Evolutionary conservation across 2,888 invertebrate genomes (phyloP), one percentile per base, ranked within the genome.

Genomic region (Agonopterix subpropinquella): DNA sequence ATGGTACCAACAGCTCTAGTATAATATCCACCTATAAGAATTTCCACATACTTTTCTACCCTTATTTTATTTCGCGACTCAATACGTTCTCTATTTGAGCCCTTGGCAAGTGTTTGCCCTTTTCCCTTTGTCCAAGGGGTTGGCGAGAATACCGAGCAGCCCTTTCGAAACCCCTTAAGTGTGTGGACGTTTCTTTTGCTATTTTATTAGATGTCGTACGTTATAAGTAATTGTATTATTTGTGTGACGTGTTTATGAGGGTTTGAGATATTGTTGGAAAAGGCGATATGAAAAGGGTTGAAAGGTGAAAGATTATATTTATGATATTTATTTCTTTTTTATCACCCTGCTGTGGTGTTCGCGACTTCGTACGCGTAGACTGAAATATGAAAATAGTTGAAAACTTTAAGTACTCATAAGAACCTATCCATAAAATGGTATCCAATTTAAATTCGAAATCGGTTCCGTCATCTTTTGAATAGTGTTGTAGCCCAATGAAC

Each of bases 21-120:
- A 1, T 59, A 13, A 51, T 69, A 54, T 50, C 50, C 47, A 54
- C 48, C 47, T 37, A 53, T 56, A 67, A 72, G 67, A 64, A 67
- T 67, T 71, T 72, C 70, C 70, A 70, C 73, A 71, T 71, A 69
- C 71, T 68, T 74, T 73, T 43, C 68, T 58, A 67, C 79, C 86
- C 83, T 80, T 80, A 84, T 85, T 86, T 84, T 85, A 81, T 84
- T 84, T 80, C 77, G 80, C 80, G 84, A 86, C 86, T 87, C 86
- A 86, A 87, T 88, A 84, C 86, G 70, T 78, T 83, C 84, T 78
- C 80, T 80, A 85, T 84, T 83, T 80, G 70, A 74, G 79, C 77
- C 76, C 65, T 73, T 63, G 61, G 64, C 59, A 67, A 84, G 84
- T 84, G 83, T 83, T 84, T 83, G 83, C 78, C 73, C 68, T 78